Evolutionary conservation across 2,888 invertebrate genomes (phyloP), one percentile per base, ranked within the genome.

Genomic region (Drosophila paranaensis): DNA sequence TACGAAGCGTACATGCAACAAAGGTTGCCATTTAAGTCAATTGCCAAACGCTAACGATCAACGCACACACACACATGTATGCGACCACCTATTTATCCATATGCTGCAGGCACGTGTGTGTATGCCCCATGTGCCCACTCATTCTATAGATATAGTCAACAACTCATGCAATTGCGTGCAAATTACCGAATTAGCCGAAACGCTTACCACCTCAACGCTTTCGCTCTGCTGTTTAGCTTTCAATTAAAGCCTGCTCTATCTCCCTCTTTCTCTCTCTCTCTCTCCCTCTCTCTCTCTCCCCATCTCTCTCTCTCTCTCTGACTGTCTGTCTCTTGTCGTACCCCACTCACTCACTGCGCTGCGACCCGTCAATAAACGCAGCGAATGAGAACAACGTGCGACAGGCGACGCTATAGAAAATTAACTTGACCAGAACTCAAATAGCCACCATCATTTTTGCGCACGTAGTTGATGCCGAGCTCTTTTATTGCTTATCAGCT

Each of bases 101-200:
- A 51, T 48, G 39, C 20, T 46, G 35, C 40, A 50, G 45, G 39
- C 30, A 33, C 46, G 43, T 11, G 45, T 30, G 16, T 45, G 27
- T 40, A 37, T 63, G 55, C 58, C 61, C 64, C 78, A 72, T 82
- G 63, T 66, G 65, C 48, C 77, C 82, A 77, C 82, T 82, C 85
- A 67, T 67, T 73, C 85, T 71, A 83, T 83, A 84, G 82, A 88
- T 85, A 88, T 77, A 88, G 86, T 83, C 84, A 86, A 84, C 84
- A 88, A 88, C 89, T 88, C 88, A 84, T 84, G 88, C 89, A 89
- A 89, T 85, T 86, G 86, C 89, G 86, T 86, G 86, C 89, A 87
- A 86, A 86, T 86, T 86, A 85, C 82, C 85, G 74, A 87, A 89
- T 86, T 86, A 87, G 82, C 80, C 74, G 33, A 43, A 72, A 58